Percentiles rank a stretch among this genome's conserved stretches.
phyloP scores from a whole-genome alignment of 2,113 vertebrate species.

The Centropus bengalensis region DNA sequence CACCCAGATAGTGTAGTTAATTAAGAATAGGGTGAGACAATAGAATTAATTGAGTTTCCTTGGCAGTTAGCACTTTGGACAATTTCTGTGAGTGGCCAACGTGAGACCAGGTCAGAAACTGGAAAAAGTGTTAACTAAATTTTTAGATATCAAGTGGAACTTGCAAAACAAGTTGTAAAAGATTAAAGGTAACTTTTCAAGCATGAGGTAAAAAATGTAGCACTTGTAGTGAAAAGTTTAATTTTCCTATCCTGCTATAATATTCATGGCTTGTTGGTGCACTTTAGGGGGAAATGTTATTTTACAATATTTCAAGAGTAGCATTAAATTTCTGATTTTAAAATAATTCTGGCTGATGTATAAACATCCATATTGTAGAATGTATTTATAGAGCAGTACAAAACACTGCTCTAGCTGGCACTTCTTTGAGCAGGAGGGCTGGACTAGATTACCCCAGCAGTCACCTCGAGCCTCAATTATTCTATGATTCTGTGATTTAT shows the following conservation, averaged over 20 bases:
- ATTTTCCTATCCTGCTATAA: background rate
- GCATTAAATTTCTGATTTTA: background rate
- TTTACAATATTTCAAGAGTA: background rate
- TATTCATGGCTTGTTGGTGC: background rate
- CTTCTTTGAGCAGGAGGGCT: background rate
- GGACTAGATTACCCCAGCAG: background rate
- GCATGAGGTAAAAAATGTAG: background rate
- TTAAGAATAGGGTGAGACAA: fast-evolving
- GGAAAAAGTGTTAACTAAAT: background rate
- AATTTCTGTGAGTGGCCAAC: background rate
- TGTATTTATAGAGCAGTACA: background rate
- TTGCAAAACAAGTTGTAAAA: background rate
- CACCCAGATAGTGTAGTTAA: background rate
- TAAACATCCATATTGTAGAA: background rate
- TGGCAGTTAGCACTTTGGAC: background rate
- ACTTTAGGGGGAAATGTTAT: background rate
- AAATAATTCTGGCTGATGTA: background rate
- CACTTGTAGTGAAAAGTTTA: background rate
- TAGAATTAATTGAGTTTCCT: fast-evolving
- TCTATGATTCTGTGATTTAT: background rate
- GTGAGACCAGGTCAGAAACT: background rate
- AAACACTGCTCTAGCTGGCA: background rate
- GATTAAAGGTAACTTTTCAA: background rate
- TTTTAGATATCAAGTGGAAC: background rate
- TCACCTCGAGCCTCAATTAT: background rate